Percentiles rank a stretch among this genome's conserved stretches.
phyloP scores from a whole-genome alignment of 2,797 vertebrate genomes.

The Sciaenops ocellatus region DNA sequence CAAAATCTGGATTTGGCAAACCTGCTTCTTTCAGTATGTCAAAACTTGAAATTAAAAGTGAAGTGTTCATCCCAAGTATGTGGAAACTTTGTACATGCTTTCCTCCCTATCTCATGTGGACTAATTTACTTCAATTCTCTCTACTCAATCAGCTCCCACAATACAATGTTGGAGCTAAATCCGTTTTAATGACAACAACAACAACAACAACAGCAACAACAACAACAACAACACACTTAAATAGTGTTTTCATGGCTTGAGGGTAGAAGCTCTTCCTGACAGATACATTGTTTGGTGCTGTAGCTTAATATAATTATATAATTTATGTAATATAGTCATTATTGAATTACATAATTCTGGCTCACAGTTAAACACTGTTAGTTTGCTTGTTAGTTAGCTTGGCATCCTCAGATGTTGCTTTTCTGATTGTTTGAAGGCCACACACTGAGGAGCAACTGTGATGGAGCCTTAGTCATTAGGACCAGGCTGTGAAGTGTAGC shows the following conservation, averaged over 20 bases:
- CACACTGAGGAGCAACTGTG: neutral
- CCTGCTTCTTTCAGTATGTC: neutral
- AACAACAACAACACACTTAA: no score
- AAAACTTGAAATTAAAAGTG: neutral
- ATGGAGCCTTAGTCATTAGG: neutral
- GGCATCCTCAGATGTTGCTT: neutral
- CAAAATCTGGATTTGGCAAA: neutral
- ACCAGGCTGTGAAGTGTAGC: no score
- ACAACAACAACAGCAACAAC: no score
- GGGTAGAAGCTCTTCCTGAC: no score
- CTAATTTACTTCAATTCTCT: neutral
- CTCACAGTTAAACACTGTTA: neutral
- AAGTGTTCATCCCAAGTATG: neutral
- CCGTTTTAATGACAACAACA: no score
- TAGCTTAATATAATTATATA: no score
- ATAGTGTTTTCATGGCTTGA: no score
- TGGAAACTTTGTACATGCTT: neutral
- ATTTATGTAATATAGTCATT: no score
- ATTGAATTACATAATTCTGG: neutral
- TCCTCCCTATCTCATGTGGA: neutral
- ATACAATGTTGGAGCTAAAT: neutral
- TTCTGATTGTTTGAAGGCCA: neutral
- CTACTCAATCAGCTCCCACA: neutral
- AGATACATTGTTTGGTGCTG: no score
- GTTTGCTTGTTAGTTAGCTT: neutral